phyloP scores from a whole-genome alignment of 2,797 vertebrate species.

The Sternotherus odoratus region DNA sequence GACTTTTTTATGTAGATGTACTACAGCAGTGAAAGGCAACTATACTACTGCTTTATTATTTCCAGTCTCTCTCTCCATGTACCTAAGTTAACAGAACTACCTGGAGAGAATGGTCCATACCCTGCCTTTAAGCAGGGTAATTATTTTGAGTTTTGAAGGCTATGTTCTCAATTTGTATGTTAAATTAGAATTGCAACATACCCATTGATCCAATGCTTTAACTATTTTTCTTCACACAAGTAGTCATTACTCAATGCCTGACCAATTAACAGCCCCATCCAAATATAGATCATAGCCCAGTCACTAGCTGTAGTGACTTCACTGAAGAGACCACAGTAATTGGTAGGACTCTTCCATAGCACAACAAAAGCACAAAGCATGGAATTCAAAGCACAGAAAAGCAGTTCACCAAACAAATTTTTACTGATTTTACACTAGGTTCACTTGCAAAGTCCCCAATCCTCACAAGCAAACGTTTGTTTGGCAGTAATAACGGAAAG shows the following conservation, averaged over 20 bases:
- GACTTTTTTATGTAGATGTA: conserved; percentile 51
- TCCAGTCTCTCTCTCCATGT: conserved; percentile 1
- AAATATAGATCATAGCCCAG: background rate
- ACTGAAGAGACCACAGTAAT: background rate
- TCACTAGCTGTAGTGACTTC: background rate
- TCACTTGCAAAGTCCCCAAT: background rate
- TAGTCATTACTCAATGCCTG: background rate
- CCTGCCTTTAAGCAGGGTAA: conserved; percentile 4
- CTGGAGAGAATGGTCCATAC: background rate
- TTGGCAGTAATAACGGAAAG: background rate
- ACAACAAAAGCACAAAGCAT: background rate
- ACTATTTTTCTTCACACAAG: background rate
- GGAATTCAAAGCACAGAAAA: background rate
- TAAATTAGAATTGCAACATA: background rate
- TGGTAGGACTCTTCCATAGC: background rate
- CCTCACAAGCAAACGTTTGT: background rate
- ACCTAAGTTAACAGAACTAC: background rate
- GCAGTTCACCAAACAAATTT: background rate
- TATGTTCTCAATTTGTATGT: conserved; percentile 8
- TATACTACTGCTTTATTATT: background rate
- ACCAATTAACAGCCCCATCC: background rate
- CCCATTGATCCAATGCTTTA: background rate
- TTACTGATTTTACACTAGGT: background rate
- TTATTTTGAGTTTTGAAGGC: background rate
- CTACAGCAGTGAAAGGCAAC: conserved; percentile 21